A percentile compares a stretch with the other conserved stretches of the same genome.
Conservation (phyloP, 2,113 vertebrate species). For the Centrocercus urophasianus region DNA sequence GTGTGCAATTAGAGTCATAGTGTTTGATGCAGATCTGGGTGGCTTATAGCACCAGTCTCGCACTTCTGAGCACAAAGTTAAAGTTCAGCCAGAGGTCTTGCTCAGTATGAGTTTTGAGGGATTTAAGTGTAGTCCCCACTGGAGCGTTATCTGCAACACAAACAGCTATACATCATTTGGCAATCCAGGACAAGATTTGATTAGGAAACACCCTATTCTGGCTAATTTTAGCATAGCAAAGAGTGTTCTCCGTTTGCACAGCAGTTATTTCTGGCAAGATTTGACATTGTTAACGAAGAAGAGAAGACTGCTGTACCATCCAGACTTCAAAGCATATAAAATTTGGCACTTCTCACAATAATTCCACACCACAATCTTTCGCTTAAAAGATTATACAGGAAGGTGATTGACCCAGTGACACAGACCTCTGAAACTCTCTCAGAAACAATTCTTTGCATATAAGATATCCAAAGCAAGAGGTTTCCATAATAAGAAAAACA, state of each 20-base stretch:
- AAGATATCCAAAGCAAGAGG: too few relatives aligned
- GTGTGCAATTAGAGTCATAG: slow-evolving; percentile 30
- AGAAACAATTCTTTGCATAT: neutral
- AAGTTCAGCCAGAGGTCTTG: slow-evolving; percentile 82
- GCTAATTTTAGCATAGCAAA: slow-evolving; percentile 55
- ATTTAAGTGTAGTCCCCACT: slow-evolving; percentile 75
- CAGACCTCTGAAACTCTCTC: neutral
- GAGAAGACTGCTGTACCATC: neutral
- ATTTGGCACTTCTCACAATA: slow-evolving; percentile 31
- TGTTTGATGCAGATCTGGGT: slow-evolving; percentile 24
- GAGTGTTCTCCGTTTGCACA: slow-evolving; percentile 11
- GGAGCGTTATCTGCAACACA: slow-evolving; percentile 75
- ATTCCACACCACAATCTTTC: neutral
- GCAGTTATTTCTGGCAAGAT: slow-evolving; percentile 53
- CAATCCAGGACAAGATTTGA: slow-evolving; percentile 68
- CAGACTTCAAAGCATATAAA: neutral
- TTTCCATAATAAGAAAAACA: too few relatives aligned
- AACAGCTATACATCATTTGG: slow-evolving; percentile 74
- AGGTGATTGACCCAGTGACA: slow-evolving; percentile 4
- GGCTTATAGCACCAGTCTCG: slow-evolving; percentile 56
- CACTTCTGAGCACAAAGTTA: slow-evolving; percentile 60
- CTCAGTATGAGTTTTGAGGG: slow-evolving; percentile 76
- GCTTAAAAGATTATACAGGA: neutral
- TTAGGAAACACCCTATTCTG: slow-evolving; percentile 61
- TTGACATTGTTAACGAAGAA: slow-evolving; percentile 1